Evolutionary conservation across 1,140 invertebrate genomes (phyloP), one percentile per base, ranked within the genome.

Genomic region (Heliconius himera): DNA sequence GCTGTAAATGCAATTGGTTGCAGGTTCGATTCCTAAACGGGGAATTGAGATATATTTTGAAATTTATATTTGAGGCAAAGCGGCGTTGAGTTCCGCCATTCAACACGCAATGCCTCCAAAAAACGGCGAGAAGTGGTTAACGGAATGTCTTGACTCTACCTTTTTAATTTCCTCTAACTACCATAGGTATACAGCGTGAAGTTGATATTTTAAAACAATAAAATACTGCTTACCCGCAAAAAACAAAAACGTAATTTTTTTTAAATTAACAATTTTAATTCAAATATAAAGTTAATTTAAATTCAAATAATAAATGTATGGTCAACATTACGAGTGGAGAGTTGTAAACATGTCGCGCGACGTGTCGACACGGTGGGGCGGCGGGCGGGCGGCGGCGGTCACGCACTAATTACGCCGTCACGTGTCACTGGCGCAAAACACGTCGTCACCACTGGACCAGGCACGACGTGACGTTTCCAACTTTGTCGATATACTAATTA

Each of bases 381-480:
- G 87, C 81, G 85, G 87, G 70, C 83, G 83, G 84, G 71, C 82
- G 85, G 89, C 88, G 90, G 90, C 88, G 90, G 90, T 91, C 90
- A 90, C 84, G 88, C 88, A 91, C 90, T 93, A 93, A 93, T 93
- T 93, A 93, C 88, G 74, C 82, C 90, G 85, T 92, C 91, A 93
- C 90, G 87, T 91, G 90, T 89, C 90, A 89, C 85, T 80, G 77
- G 88, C 85, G 87, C 90, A 93, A 93, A 93, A 93, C 91, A 93
- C 86, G 87, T 84, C 87, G 86, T 82, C 87, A 86, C 85, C 74
- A 74, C 82, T 72, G 74, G 79, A 81, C 72, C 72, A 83, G 85
- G 83, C 76, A 77, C 76, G 82, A 71, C 66, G 60, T 70, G 56
- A 56, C 70, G 72, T 72, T 77, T 77, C 72, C 70, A 78, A 77